These are phyloP conservation scores for Whitmania pigra DNA, from an alignment of 1,140 invertebrate species.

Conservation along the genomic window DNA sequence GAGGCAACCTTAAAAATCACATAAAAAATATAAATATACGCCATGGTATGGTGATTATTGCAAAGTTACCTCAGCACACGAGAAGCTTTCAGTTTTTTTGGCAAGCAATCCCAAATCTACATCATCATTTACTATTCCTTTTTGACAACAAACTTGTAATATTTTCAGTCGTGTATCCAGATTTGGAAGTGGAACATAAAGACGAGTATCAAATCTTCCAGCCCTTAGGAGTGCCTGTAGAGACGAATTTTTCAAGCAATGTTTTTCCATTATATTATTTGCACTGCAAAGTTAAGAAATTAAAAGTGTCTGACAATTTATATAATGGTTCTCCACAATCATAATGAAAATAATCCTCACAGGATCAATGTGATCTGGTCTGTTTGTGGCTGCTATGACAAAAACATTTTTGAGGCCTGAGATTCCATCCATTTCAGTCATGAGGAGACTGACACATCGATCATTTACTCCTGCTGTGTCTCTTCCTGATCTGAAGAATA, in stretches of 20 bases:
- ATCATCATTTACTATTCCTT: conserved; percentile 51
- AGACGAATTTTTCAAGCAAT: neutral
- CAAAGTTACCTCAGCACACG: conserved; percentile 64
- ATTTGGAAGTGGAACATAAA: conserved; percentile 77
- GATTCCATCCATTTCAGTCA: conserved; percentile 97
- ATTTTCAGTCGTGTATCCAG: conserved; percentile 56
- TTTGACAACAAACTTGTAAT: conserved; percentile 48
- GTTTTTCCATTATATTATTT: neutral
- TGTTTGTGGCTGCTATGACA: conserved; percentile 89
- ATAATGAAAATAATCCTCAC: conserved; percentile 34
- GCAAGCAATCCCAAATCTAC: conserved; percentile 55
- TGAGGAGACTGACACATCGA: conserved; percentile 91
- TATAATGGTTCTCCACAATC: neutral
- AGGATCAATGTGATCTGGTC: conserved; percentile 78
- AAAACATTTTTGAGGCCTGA: conserved; percentile 93
- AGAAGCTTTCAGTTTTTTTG: conserved; percentile 59
- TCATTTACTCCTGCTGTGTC: conserved; percentile 52
- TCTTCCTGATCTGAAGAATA: neutral
- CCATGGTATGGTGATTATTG: too few relatives aligned
- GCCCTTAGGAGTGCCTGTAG: conserved; percentile 64
- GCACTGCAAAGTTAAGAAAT: neutral
- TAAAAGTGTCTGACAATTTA: neutral
- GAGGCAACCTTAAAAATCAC: too few relatives aligned
- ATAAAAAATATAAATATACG: too few relatives aligned
- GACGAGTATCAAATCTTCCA: conserved; percentile 68